These are phyloP conservation scores for Ophthalmolycus amberensis DNA, from an alignment of 2,113 vertebrate species.

Conservation along the genomic window DNA sequence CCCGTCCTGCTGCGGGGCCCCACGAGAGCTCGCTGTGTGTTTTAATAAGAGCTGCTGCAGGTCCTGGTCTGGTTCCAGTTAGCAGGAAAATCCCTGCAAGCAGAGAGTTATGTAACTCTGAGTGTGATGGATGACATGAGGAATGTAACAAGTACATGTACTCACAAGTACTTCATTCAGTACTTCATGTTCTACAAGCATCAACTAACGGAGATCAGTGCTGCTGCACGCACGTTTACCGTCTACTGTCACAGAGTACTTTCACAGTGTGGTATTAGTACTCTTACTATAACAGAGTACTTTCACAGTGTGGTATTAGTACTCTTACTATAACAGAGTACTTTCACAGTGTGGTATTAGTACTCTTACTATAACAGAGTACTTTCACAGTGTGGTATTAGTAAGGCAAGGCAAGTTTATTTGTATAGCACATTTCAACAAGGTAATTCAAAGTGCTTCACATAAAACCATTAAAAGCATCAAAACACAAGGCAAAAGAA, in stretches of 20 bases:
- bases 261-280: neutral
- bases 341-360: too few relatives aligned
- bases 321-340: neutral
- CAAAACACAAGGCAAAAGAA: too few relatives aligned
- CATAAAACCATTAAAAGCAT: too few relatives aligned
- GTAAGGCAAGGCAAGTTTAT: too few relatives aligned
- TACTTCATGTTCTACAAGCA: neutral
- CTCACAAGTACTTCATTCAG: neutral
- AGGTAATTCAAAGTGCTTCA: too few relatives aligned
- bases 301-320: neutral
- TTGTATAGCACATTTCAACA: too few relatives aligned
- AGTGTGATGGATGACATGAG: neutral
- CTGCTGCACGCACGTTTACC: too few relatives aligned
- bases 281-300: neutral
- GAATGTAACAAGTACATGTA: neutral
- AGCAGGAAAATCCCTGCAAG: conserved; percentile 31
- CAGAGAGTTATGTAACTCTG: conserved; percentile 14
- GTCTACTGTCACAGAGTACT: neutral
- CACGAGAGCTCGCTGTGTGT: conserved; percentile 16
- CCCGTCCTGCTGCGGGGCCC: neutral
- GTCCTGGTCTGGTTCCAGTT: conserved; percentile 31
- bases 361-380: too few relatives aligned
- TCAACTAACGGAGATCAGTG: too few relatives aligned
- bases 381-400: too few relatives aligned
- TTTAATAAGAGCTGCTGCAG: conserved; percentile 28